These are phyloP conservation scores for Ganaspis sp. DNA, from an alignment of 1,140 invertebrate species.

Conservation along the genomic window DNA sequence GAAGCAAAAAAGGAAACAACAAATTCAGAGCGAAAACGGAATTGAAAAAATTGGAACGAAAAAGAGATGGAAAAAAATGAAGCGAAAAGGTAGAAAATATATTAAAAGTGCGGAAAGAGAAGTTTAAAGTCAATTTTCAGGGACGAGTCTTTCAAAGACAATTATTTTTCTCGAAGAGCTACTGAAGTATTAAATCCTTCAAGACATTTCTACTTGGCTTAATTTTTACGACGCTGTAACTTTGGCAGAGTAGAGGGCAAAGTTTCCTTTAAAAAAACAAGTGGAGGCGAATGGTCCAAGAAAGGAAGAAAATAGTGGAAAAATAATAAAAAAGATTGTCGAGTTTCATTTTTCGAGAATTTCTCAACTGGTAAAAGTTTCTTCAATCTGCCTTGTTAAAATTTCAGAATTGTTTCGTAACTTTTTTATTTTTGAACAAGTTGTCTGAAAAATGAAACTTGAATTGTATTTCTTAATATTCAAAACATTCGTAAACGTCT, in stretches of 20 bases:
- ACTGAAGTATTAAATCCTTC: constrained; percentile 33
- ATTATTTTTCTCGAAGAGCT: constrained; percentile 45
- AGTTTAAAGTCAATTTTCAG: constrained; percentile 16
- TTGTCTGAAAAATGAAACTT: neutral
- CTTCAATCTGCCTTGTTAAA: neutral
- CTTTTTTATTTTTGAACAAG: neutral
- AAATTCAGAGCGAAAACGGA: no score
- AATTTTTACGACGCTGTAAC: constrained; percentile 33
- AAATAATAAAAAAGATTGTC: neutral
- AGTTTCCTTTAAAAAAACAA: constrained; percentile 26
- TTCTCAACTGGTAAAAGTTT: neutral
- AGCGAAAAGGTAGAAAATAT: neutral
- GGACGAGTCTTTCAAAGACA: constrained; percentile 25
- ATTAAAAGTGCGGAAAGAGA: constrained; percentile 22
- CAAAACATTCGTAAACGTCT: no score
- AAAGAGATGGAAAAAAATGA: neutral
- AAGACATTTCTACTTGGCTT: constrained; percentile 46
- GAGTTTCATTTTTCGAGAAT: neutral
- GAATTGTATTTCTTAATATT: no score
- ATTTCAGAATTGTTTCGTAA: neutral
- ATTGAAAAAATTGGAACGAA: no score
- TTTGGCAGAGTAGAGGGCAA: no score
- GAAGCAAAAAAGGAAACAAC: neutral
- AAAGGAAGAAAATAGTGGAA: neutral
- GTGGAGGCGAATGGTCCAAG: neutral